Base-by-base conservation (phyloP, 92 coral and sea anemone genomes). In the Zoanthus solanderi region DNA sequence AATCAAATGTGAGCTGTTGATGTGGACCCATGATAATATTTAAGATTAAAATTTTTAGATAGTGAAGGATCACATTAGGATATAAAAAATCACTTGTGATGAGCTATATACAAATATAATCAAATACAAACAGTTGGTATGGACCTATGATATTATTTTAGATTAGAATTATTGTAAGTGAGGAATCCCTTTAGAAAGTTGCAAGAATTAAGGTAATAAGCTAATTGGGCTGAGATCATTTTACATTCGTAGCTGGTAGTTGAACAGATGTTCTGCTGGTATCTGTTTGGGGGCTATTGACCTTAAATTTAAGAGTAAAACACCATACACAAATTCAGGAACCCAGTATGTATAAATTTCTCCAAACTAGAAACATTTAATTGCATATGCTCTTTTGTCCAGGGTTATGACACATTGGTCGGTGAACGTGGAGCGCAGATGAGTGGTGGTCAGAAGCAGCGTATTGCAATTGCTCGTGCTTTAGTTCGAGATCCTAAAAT, bases 401-500 rank as follows among this genome's bases (percentile, higher is more conserved):
- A 89, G 92, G 92, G 92, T 52, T 89, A 89, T 78, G 89, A 89
- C 14, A 84, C 92, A n/a, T 32, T 84, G 61, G 87, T 87, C 58
- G 92, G 92, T 44, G 92, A 89, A 84, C 78, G 92, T 31, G 92
- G 92, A 2, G 92, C 92, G 53, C 92, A 89, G 80, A 23, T 89
- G 74, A 89, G 92, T 74, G 92, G 92, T 0, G 92, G 92, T 18
- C 92, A 89, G 60, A 89, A 89, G 60, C 92, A 89, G 63, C 92
- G 92, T 13, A 75, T 89, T 66, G 92, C 92, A 68, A 89, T 89
- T 68, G 89, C 92, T 34, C 86, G 92, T 12, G 89, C 89, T n/a
- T 54, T 89, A 61, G 72, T 89, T 42, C 85, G 92, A 54, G 87
- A 89, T 65, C 92, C 92, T 30, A 84, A 84, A 75, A 89, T 89